These are phyloP conservation scores for Lithobius niger DNA, from an alignment of 1,140 invertebrate genomes.

Conservation along the genomic window DNA sequence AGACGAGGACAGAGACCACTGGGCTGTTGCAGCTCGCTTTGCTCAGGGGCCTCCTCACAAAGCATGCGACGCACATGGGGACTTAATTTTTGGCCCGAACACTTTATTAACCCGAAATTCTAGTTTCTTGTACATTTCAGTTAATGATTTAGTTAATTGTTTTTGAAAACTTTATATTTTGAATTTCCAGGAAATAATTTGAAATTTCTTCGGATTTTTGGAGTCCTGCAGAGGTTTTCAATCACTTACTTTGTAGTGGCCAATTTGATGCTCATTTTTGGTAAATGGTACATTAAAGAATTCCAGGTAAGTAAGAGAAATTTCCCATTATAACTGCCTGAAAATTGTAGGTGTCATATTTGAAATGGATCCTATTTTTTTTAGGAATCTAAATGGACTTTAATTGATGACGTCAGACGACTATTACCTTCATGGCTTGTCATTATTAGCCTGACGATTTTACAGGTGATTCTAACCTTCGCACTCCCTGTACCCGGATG, in stretches of 20 bases:
- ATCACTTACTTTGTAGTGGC: conserved; percentile 60
- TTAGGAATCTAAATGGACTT: background rate
- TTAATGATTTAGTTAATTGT: no score
- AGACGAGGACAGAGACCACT: no score
- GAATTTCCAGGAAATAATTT: conserved; percentile 33
- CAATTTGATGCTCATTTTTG: background rate
- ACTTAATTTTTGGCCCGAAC: no score
- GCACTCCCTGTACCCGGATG: conserved; percentile 54
- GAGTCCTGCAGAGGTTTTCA: conserved; percentile 71
- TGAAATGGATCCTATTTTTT: background rate
- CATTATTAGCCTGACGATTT: conserved; percentile 42
- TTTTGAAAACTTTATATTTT: no score
- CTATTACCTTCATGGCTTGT: conserved; percentile 46
- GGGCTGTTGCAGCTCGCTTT: no score
- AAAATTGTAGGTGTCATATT: background rate
- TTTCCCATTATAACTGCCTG: background rate
- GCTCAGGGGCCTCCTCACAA: no score
- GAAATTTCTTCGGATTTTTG: conserved; percentile 54
- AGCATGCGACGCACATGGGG: no score
- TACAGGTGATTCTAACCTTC: conserved; percentile 56
- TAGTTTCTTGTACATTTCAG: no score
- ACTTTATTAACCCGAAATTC: no score
- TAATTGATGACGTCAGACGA: background rate
- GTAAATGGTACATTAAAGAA: background rate
- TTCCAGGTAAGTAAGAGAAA: background rate